phyloP scores from a whole-genome alignment of 2,888 invertebrate genomes.

The Troglohyphantes excavatus region DNA sequence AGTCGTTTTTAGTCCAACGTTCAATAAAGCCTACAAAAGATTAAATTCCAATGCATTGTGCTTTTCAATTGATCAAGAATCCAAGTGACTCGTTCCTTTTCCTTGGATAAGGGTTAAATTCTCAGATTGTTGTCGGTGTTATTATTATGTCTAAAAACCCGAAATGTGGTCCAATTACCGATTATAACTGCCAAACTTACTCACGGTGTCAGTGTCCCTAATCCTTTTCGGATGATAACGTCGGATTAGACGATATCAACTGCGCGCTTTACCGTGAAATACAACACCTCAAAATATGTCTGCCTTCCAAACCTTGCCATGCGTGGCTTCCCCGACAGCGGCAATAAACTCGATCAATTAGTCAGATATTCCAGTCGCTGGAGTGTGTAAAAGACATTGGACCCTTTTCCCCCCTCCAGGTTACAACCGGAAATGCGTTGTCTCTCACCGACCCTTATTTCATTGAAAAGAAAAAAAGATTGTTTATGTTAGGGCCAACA shows the following conservation, averaged over 20 bases:
- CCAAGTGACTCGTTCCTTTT: too few species aligned
- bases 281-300: not conserved
- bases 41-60: too few species aligned
- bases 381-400: not conserved
- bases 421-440: not conserved
- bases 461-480: not conserved
- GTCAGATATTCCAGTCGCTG: not conserved
- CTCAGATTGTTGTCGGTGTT: too few species aligned
- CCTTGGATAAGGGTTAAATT: too few species aligned
- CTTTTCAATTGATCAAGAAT: too few species aligned
- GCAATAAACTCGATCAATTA: not conserved
- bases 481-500: not conserved
- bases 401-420: not conserved
- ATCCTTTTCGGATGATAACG: not conserved
- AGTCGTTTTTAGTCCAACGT: too few species aligned
- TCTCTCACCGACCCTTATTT: not conserved
- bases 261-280: not conserved
- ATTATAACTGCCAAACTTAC: constrained; percentile 3
- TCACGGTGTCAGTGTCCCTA: constrained; percentile 4
- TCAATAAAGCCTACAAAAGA: too few species aligned
- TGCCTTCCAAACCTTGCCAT: not conserved
- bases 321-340: not conserved
- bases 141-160: too few species aligned
- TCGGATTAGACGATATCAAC: not conserved
- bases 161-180: not conserved